phyloP scores from a whole-genome alignment of 2,797 vertebrate species.

The Lagorchestes hirsutus region DNA sequence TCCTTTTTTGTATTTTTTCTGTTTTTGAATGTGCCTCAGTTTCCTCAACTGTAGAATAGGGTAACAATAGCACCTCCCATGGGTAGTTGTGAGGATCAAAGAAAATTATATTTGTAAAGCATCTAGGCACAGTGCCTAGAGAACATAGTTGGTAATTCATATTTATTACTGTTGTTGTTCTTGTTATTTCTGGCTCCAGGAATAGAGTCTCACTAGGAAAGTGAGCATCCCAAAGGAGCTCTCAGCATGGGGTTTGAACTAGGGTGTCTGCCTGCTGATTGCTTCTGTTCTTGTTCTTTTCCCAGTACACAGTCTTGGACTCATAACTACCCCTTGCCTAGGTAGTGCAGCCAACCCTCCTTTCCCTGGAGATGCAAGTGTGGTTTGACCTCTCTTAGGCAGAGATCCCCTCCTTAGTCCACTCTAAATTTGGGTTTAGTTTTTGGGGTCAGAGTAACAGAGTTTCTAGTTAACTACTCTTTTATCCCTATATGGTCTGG shows the following conservation, averaged over 20 bases:
- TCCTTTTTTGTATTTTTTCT: not conserved
- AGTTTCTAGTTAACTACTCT: not conserved
- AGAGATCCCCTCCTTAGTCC: not conserved
- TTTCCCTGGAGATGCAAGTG: not conserved
- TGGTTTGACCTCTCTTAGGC: not conserved
- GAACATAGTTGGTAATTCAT: not conserved
- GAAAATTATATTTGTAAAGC: not conserved
- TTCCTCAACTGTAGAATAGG: not conserved
- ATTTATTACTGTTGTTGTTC: not conserved
- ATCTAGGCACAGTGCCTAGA: not conserved
- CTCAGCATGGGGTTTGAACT: not conserved
- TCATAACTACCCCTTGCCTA: not conserved
- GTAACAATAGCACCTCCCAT: not conserved
- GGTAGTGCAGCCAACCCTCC: not conserved
- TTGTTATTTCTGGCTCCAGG: not conserved
- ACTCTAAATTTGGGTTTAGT: not conserved
- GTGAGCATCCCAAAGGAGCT: not conserved
- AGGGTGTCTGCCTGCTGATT: not conserved
- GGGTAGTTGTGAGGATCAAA: not conserved
- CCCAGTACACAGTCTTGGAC: not conserved
- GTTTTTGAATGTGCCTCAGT: not conserved
- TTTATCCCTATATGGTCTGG: not conserved
- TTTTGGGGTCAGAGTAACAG: not conserved
- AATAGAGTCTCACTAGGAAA: not conserved
- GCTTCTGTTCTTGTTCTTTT: not conserved